A percentile compares a stretch with the other conserved stretches of the same genome.
These are phyloP conservation scores for Cromileptes altivelis DNA, from an alignment of 2,113 vertebrate species.

Conservation along the genomic window DNA sequence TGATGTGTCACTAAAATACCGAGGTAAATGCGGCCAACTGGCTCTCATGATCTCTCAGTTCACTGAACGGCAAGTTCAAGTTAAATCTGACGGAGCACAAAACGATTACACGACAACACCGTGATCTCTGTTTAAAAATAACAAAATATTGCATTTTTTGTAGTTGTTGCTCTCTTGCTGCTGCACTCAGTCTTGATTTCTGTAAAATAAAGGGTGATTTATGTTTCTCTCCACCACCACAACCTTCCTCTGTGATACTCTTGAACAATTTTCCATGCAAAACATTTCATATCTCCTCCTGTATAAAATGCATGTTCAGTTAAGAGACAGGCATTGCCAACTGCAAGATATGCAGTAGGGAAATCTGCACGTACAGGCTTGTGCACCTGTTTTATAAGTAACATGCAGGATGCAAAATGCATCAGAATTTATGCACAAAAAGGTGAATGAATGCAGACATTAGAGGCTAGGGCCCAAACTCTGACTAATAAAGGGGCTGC, in stretches of 20 bases:
- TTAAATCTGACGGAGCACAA: slow-evolving; percentile 38
- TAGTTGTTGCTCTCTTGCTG: not conserved
- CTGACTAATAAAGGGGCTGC: not conserved
- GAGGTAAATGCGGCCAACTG: slow-evolving; percentile 49
- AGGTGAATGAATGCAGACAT: not conserved
- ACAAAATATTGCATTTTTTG: not conserved
- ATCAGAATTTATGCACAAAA: not conserved
- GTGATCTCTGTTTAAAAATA: not conserved
- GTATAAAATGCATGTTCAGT: not conserved
- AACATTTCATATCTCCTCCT: not conserved
- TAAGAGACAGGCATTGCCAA: not conserved
- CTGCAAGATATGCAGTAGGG: slow-evolving; percentile 9
- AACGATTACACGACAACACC: not conserved
- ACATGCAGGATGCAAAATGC: slow-evolving; percentile 7
- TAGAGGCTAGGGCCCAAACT: not conserved
- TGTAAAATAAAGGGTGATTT: slow-evolving; percentile 9
- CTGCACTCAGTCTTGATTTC: slow-evolving; percentile 1
- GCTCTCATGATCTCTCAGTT: slow-evolving; percentile 28
- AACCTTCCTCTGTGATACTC: slow-evolving; percentile 9
- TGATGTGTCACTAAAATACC: slow-evolving; percentile 64
- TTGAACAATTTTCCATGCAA: slow-evolving; percentile 8
- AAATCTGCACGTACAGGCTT: slow-evolving; percentile 13
- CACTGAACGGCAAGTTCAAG: slow-evolving; percentile 35
- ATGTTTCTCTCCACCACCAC: not conserved
- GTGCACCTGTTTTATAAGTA: slow-evolving; percentile 24